Percentiles rank a stretch among this genome's conserved stretches.
Evolutionary conservation across 2,888 invertebrate genomes (phyloP).

Genomic region (Hydropsyche betteni): DNA sequence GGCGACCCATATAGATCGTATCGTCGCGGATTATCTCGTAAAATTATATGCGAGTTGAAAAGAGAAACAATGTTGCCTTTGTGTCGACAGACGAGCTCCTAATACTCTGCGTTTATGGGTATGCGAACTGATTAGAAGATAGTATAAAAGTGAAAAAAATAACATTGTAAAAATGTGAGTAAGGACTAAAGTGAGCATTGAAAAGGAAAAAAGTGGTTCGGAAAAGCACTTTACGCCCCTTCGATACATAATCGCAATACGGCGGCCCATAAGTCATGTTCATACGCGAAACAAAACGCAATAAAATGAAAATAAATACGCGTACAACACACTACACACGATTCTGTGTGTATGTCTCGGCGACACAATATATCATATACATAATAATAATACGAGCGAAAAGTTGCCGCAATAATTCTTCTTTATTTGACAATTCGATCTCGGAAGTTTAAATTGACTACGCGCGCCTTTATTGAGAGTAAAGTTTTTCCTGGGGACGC

Average conservation of each 20-base stretch:
- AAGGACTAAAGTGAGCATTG: background rate
- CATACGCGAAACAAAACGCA: conserved; percentile 14
- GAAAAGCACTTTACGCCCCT: conserved; percentile 23
- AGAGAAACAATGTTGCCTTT: conserved; percentile 9
- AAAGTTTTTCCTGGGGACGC: background rate
- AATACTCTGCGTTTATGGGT: conserved; percentile 1
- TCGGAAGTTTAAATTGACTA: conserved; percentile 35
- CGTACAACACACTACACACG: background rate
- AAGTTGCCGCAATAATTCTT: conserved; percentile 33
- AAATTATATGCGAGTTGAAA: conserved; percentile 6
- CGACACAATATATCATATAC: background rate
- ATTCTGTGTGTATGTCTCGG: background rate
- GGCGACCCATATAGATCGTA: conserved; percentile 35
- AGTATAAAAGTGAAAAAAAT: no score
- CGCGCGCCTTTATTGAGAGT: conserved; percentile 22
- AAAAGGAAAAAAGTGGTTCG: background rate
- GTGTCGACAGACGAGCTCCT: background rate
- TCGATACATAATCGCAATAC: conserved; percentile 22
- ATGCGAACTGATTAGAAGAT: background rate
- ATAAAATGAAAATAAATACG: conserved; percentile 19
- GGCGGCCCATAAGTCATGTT: conserved; percentile 19
- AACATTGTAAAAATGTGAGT: no score
- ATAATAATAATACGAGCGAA: background rate
- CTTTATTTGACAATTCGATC: conserved; percentile 38
- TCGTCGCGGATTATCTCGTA: conserved; percentile 27